Base-by-base conservation (phyloP, 2,113 vertebrate species). In the Recurvirostra avosetta region DNA sequence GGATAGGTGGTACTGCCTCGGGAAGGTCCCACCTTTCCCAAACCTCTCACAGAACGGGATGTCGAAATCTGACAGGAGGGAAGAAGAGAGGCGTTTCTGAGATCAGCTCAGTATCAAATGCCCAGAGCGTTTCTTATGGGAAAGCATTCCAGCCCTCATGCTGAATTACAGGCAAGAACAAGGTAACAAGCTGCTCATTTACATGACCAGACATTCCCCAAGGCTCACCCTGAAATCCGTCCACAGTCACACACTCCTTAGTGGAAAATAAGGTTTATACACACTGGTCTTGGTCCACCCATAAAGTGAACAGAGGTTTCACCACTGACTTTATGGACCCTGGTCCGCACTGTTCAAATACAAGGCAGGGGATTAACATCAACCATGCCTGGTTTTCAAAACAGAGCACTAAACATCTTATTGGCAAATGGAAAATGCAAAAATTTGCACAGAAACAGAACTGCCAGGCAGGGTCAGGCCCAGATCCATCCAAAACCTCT, bases 21-120 rank as follows among this genome's bases (percentile, higher is more conserved):
- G 99, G 90, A 99, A 99, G 58, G 99, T 99, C 61, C 99, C 99
- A 22, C 99, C 99, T 97, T 99, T 99, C 78, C 98, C 98, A 58
- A 99, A 98, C 73, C 99, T 96, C 78, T 98, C 98, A 1, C 96
- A 98, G 86, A 97, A 96, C 0, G 97, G 97, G 68, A 97, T 88
- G 52, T 98, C 97, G 1, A 97, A 98, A 83, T 98, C 97, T 98
- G 95, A 3, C 55, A 94, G 63, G 58, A 90, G 78, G 59, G 14
- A 94, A 92, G 67, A 45, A 83, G n/a, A 86, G 36, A 61, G 0
- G 3, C 2, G 2, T 43, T 83, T 55, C 29, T 53, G 66, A 91
- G 55, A 62, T 55, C 32, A 70, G 55, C 45, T 89, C 73, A 15
- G 41, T 6, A 55, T 18, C 70, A 45, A 72, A 55, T 1, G 6